Evolutionary conservation across 2,888 invertebrate genomes (phyloP).

Genomic region (Eupithecia centaureata): DNA sequence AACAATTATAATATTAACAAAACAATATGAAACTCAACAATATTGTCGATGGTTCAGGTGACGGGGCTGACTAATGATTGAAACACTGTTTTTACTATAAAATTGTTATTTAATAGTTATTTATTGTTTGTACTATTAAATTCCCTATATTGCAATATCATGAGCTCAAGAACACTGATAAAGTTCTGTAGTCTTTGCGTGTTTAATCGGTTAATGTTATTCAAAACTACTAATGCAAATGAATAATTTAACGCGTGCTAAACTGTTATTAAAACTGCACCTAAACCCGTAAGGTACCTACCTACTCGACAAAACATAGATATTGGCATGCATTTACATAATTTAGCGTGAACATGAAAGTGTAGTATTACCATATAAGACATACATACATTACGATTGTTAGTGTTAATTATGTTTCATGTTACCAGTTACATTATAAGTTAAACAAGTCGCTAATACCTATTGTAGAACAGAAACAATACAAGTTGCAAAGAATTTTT

Average conservation of each 20-base stretch:
- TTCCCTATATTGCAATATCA: no score
- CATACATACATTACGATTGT: background rate
- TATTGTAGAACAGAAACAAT: background rate
- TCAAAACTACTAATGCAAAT: background rate
- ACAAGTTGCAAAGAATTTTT: background rate
- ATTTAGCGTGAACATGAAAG: constrained; percentile 20
- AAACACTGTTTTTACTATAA: no score
- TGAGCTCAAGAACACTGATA: no score
- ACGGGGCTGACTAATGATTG: background rate
- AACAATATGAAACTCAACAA: no score
- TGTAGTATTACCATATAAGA: constrained; percentile 32
- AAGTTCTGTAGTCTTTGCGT: background rate
- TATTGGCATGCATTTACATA: constrained; percentile 26
- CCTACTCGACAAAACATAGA: constrained; percentile 14
- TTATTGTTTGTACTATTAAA: background rate
- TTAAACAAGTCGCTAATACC: background rate
- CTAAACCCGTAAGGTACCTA: constrained; percentile 3
- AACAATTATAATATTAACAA: no score
- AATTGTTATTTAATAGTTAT: no score
- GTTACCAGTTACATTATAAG: background rate
- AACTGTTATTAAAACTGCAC: constrained; percentile 6
- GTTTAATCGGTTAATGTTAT: background rate
- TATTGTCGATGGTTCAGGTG: background rate
- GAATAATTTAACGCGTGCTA: constrained; percentile 6
- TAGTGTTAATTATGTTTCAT: background rate